A percentile compares a stretch with the other conserved stretches of the same genome.
Evolutionary conservation across 2,888 invertebrate species (phyloP).

Genomic region (Plebejus melissa): DNA sequence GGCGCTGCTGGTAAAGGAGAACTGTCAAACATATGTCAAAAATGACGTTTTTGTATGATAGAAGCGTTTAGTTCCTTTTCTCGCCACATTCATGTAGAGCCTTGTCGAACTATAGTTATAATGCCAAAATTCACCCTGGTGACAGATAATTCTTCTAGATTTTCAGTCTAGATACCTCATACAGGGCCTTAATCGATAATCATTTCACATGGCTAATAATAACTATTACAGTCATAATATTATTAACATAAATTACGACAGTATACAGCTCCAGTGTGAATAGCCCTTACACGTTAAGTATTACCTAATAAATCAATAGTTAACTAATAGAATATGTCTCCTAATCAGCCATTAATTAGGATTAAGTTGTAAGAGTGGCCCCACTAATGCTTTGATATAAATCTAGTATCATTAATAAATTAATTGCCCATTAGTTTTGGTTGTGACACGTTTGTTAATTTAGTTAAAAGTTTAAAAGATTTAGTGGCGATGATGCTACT

Average conservation of each 20-base stretch:
- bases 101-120: no score
- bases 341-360: constrained; percentile 74
- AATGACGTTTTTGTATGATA: no score
- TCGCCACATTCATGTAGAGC: no score
- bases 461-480: background rate
- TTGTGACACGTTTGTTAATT: constrained; percentile 16
- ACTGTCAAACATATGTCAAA: no score
- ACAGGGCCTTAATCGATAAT: no score
- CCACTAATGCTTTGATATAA: constrained; percentile 1
- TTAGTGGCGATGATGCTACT: background rate
- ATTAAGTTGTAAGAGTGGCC: constrained; percentile 46
- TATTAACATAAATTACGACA: background rate
- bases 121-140: no score
- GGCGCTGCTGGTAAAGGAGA: no score
- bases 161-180: no score
- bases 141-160: no score
- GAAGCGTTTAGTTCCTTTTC: no score
- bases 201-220: no score
- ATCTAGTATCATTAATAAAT: constrained; percentile 14
- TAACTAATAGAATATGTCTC: constrained; percentile 70
- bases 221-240: no score
- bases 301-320: constrained; percentile 62
- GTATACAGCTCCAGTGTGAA: background rate
- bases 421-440: constrained; percentile 9
- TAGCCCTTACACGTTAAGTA: constrained; percentile 45